Conservation (phyloP, 2,797 vertebrate genomes). For the Lithobates pipiens region DNA sequence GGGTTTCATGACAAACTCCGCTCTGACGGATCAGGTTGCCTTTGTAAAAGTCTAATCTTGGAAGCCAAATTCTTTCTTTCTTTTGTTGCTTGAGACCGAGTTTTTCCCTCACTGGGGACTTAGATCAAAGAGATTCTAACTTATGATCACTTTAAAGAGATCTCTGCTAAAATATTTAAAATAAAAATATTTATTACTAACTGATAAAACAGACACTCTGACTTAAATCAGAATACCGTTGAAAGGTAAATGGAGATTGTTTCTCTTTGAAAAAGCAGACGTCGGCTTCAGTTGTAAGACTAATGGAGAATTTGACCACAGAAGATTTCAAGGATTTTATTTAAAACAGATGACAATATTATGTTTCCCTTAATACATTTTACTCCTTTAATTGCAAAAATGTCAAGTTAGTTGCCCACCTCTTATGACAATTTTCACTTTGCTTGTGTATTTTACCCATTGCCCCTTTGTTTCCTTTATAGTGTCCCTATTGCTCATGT, state of each 20-base stretch:
- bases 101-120: slow-evolving; percentile 20
- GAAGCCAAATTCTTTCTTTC: slow-evolving; percentile 26
- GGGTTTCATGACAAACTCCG: slow-evolving; percentile 29
- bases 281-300: background rate
- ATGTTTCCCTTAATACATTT: too few species aligned
- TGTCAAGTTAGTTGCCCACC: too few species aligned
- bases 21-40: slow-evolving; percentile 27
- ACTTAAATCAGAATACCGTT: background rate
- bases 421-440: too few species aligned
- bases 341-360: too few species aligned
- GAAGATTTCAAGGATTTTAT: background rate
- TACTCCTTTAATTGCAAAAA: too few species aligned
- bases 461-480: too few species aligned
- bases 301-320: background rate
- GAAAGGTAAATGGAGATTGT: slow-evolving; percentile 15
- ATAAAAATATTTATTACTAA: slow-evolving; percentile 34
- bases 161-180: slow-evolving; percentile 37
- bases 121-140: slow-evolving; percentile 30
- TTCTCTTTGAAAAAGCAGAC: background rate
- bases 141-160: slow-evolving; percentile 18
- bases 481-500: too few species aligned
- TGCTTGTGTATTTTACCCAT: too few species aligned
- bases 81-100: slow-evolving; percentile 8
- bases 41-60: slow-evolving; percentile 46
- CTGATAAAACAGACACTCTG: slow-evolving; percentile 28